Evolutionary conservation across 2,888 invertebrate species (phyloP), one percentile per base, ranked within the genome.

Genomic region (Polydrusus cervinus): DNA sequence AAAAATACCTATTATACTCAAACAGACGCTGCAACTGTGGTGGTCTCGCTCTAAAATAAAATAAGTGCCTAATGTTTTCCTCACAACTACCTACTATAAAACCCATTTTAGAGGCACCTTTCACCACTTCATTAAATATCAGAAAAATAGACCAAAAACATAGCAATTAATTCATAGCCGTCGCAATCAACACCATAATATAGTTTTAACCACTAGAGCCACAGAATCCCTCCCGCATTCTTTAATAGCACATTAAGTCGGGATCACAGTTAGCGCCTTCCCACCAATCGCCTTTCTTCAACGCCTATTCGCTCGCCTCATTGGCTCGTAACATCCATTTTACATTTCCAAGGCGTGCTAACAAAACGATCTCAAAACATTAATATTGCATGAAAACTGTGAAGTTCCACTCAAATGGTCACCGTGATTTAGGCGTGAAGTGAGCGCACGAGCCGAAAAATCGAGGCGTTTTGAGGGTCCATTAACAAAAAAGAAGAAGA

Each of bases 341-440:
- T 69, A 64, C 53, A 55, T 45, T 51, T 18, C 16, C 62, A 49
- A 61, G 76, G 76, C 69, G 76, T 57, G 51, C 7, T 16, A 20
- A 30, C 18, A 40, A 11, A 45, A 64, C 49, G 38, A 64, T 69
- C 51, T 60, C 66, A 10, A 66, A 66, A 75, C 69, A 67, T 73
- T 66, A 75, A 77, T 72, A 74, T 61, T 49, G 43, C 51, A 55
- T 55, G 73, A 70, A 67, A 62, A 67, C 69, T 68, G 70, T 71
- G 34, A 74, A 74, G 77, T 75, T 75, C 75, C 73, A 78, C 73
- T 78, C 75, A 73, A 76, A 78, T 74, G 74, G 73, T 70, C 74
- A 74, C 55, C 62, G 69, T 65, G 71, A 53, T 18, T 69, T 57
- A 66, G 66, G 75, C 75, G 71, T 71, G 75, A 75, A 71, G 71